These are phyloP conservation scores for Phocoena phocoena DNA, from an alignment of 2,113 vertebrate species.

Conservation along the genomic window DNA sequence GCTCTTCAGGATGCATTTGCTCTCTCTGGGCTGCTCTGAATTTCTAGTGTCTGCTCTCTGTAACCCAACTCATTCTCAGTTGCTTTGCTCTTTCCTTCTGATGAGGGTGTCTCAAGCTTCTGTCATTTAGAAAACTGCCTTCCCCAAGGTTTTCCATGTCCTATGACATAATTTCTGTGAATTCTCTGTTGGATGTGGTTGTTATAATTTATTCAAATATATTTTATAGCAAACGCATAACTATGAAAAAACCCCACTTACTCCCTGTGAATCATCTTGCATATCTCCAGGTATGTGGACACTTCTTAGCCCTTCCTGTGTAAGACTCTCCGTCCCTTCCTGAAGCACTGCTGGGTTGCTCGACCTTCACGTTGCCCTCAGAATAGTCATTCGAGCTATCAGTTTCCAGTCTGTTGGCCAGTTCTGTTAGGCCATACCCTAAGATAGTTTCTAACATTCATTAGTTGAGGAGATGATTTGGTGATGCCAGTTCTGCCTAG, in stretches of 20 bases:
- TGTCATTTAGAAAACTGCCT: neutral
- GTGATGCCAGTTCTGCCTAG: neutral
- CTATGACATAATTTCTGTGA: neutral
- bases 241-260: neutral
- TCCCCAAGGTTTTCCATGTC: neutral
- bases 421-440: neutral
- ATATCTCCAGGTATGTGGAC: neutral
- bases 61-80: neutral
- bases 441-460: neutral
- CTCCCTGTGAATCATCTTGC: neutral
- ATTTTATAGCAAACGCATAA: neutral
- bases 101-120: neutral
- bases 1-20: neutral
- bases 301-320: neutral
- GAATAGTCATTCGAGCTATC: neutral
- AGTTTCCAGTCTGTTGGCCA: neutral
- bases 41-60: neutral
- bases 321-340: neutral
- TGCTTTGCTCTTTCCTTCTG: neutral
- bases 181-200: neutral
- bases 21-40: neutral
- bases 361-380: neutral
- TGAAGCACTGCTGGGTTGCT: neutral
- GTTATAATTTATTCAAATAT: neutral
- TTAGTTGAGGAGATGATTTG: neutral